These are phyloP conservation scores for Leptocoma aspasia DNA, from an alignment of 2,113 vertebrate genomes.

Conservation along the genomic window DNA sequence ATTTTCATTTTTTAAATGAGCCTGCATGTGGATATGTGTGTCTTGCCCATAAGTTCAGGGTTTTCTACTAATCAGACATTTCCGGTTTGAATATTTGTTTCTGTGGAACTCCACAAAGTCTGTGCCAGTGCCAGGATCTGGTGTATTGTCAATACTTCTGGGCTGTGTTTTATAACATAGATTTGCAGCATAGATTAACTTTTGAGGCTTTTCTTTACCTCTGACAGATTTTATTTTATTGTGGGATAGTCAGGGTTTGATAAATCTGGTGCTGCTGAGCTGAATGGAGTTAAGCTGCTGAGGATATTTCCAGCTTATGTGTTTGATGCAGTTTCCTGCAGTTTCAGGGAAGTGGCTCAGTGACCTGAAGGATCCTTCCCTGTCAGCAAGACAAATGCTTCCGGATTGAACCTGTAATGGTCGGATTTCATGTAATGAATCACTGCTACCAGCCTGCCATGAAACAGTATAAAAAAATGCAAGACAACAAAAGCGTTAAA, in stretches of 20 bases:
- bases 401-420: neutral
- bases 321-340: neutral
- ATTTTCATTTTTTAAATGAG: neutral
- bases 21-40: neutral
- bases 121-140: neutral
- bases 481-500: neutral
- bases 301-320: neutral
- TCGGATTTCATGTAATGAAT: constrained; percentile 2
- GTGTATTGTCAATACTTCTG: neutral
- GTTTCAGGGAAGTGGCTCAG: neutral
- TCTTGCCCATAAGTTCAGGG: neutral
- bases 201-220: neutral
- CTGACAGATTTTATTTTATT: neutral
- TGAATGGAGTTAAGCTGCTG: neutral
- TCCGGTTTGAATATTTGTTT: neutral
- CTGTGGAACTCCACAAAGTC: neutral
- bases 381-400: constrained; percentile 28
- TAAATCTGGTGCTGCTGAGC: neutral
- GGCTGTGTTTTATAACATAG: neutral
- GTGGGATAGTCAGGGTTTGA: neutral
- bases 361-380: constrained; percentile 5
- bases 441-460: neutral
- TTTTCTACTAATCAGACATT: neutral
- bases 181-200: neutral
- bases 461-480: neutral